Evolutionary conservation across 2,888 invertebrate genomes (phyloP).

Genomic region (Epinotia demarniana): DNA sequence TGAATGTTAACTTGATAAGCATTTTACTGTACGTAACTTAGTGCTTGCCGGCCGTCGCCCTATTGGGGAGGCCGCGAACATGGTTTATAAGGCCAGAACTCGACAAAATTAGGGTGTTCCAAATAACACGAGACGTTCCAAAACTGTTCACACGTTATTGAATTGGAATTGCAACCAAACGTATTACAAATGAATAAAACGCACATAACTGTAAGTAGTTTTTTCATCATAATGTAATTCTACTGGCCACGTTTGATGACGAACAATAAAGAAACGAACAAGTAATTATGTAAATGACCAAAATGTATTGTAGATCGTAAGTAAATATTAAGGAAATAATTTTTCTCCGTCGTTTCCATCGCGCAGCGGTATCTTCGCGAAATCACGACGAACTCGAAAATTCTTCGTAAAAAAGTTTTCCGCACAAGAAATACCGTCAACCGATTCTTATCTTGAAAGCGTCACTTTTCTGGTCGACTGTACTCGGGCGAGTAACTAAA

Average conservation of each 20-base stretch:
- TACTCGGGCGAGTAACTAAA: slow-evolving; percentile 33
- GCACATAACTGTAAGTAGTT: slow-evolving; percentile 74
- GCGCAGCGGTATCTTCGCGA: slow-evolving; percentile 28
- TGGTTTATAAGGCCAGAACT: slow-evolving; percentile 46
- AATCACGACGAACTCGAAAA: slow-evolving; percentile 35
- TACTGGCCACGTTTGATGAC: slow-evolving; percentile 48
- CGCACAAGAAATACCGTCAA: slow-evolving; percentile 36
- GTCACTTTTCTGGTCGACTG: slow-evolving; percentile 31
- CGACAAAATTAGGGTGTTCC: slow-evolving; percentile 50
- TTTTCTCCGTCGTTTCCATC: slow-evolving; percentile 37
- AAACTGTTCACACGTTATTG: slow-evolving; percentile 66
- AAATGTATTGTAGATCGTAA: slow-evolving; percentile 42
- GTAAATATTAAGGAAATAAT: slow-evolving; percentile 42
- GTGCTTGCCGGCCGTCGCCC: slow-evolving; percentile 64
- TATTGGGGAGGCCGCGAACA: slow-evolving; percentile 57
- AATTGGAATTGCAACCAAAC: slow-evolving; percentile 65
- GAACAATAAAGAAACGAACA: slow-evolving; percentile 38
- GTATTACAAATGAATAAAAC: slow-evolving; percentile 73
- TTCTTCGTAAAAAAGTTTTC: slow-evolving; percentile 34
- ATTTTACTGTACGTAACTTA: slow-evolving; percentile 63
- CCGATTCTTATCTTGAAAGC: slow-evolving; percentile 41
- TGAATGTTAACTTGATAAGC: slow-evolving; percentile 69
- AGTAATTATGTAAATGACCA: slow-evolving; percentile 44
- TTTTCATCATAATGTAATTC: slow-evolving; percentile 59
- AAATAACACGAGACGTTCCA: slow-evolving; percentile 51